Evolutionary conservation across 2,888 invertebrate species (phyloP), one percentile per base, ranked within the genome.

Genomic region (Stenotaenia linearis): DNA sequence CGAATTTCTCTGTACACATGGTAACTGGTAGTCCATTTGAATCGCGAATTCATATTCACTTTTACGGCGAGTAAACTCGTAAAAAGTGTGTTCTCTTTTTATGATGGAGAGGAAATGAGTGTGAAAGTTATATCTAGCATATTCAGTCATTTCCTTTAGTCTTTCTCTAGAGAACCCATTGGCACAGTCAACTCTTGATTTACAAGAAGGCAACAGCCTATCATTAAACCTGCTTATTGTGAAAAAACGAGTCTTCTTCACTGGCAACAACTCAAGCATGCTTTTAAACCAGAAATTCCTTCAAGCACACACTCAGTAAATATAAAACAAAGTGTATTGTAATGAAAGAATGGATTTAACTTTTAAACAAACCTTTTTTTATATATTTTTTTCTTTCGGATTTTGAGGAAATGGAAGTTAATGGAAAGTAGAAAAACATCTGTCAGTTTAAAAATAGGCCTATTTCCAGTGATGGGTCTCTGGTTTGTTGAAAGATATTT

Each of bases 341-440:
- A 45, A 12, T 45, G 45, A 5, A 32, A 15, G 45, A 3, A 50
- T 18, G 18, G 21, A 18, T 12, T 40, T 40, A 40, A 15, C 3
- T 40, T n/a, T 40, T 40, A 40, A 40, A 40, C n/a, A n/a, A n/a
- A n/a, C 18, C 15, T n/a, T 50, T n/a, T n/a, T n/a, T 50, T 18
- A n/a, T 18, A 15, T 15, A 50, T 23, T 28, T 25, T 28, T 28
- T 28, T 69, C n/a, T 15, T 23, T 18, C 3, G 28, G 28, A 0
- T 25, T 69, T 69, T 69, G 12, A 45, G 32, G 1, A n/a, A 21
- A 25, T 10, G 69, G 25, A 28, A 69, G 69, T 69, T 10, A 69
- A 25, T 69, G 69, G 69, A 69, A 69, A 69, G 69, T 69, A n/a
- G 69, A 69, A 69, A 69, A 69, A 25, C 69, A 69, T 69, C 69